Conservation (phyloP, 2,113 vertebrate genomes). For the Pseudorhombus dupliciocellatus region DNA sequence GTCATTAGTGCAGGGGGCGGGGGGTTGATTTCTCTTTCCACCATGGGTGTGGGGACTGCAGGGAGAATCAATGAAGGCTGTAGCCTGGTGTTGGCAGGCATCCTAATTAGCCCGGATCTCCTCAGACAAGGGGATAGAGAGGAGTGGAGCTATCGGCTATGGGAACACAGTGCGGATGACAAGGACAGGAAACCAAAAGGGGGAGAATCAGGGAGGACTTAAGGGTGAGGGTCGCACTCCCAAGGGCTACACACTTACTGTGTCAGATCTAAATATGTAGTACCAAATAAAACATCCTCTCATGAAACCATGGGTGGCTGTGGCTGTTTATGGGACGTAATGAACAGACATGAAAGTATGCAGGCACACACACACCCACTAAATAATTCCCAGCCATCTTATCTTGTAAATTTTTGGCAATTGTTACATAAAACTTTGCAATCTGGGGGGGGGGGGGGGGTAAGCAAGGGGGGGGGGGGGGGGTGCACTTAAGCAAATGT, state of each 20-base stretch:
- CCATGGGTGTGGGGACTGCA: conserved; percentile 28
- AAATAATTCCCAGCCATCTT: conserved; percentile 61
- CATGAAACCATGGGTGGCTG: conserved; percentile 53
- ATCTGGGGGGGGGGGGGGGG: conserved; percentile 42
- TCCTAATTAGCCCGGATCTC: conserved; percentile 73
- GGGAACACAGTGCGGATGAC: conserved; percentile 49
- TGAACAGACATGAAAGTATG: conserved; percentile 40
- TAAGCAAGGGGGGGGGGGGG: conserved; percentile 41
- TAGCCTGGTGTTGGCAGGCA: conserved; percentile 44
- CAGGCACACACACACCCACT: conserved; percentile 7
- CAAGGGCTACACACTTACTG: conserved; percentile 33
- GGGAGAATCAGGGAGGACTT: conserved; percentile 34
- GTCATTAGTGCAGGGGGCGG: conserved; percentile 55
- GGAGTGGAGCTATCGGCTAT: conserved; percentile 38
- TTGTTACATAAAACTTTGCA: conserved; percentile 53
- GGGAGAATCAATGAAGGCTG: conserved; percentile 48
- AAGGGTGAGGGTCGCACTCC: conserved; percentile 41
- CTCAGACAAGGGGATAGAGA: conserved; percentile 39
- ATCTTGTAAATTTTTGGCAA: conserved; percentile 66
- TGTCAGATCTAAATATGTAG: conserved; percentile 65
- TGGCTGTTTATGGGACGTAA: conserved; percentile 46
- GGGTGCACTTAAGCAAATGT: conserved; percentile 23
- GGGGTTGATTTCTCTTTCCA: conserved; percentile 34
- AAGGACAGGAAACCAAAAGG: conserved; percentile 64
- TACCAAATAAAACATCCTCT: conserved; percentile 73